Evolutionary conservation across 2,113 vertebrate species (phyloP).

Genomic region (Crotalus viridis): DNA sequence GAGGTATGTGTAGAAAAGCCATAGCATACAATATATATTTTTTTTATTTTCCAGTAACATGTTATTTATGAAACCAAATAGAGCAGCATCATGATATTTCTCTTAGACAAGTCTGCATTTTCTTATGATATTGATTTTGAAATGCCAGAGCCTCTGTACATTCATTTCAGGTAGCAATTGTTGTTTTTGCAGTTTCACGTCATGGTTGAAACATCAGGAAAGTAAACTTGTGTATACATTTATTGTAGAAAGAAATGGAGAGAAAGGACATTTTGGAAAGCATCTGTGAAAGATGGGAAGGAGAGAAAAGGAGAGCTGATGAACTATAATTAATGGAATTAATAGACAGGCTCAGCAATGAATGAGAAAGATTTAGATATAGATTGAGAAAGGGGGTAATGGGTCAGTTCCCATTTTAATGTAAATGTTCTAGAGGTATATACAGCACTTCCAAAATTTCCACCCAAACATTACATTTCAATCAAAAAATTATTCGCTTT

Average conservation of each 20-base stretch:
- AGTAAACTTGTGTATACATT: neutral
- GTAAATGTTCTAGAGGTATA: neutral
- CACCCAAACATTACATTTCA: neutral
- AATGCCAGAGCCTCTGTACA: conserved; percentile 8
- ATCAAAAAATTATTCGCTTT: neutral
- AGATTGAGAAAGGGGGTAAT: neutral
- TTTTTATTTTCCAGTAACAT: neutral
- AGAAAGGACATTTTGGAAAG: neutral
- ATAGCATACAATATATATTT: neutral
- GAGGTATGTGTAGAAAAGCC: neutral
- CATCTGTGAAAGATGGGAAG: neutral
- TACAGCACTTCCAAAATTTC: neutral
- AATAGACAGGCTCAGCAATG: neutral
- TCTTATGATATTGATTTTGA: conserved; percentile 2
- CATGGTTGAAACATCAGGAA: neutral
- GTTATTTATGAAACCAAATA: conserved; percentile 6
- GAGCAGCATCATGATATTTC: neutral
- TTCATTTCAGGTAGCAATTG: neutral
- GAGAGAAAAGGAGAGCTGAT: neutral
- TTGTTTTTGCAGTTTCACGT: neutral
- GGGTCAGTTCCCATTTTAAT: neutral
- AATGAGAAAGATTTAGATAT: neutral
- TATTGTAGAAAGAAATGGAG: neutral
- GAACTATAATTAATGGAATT: neutral
- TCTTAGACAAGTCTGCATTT: neutral